Conservation (phyloP, 2,113 vertebrate genomes). For the Anolis sagrei region DNA sequence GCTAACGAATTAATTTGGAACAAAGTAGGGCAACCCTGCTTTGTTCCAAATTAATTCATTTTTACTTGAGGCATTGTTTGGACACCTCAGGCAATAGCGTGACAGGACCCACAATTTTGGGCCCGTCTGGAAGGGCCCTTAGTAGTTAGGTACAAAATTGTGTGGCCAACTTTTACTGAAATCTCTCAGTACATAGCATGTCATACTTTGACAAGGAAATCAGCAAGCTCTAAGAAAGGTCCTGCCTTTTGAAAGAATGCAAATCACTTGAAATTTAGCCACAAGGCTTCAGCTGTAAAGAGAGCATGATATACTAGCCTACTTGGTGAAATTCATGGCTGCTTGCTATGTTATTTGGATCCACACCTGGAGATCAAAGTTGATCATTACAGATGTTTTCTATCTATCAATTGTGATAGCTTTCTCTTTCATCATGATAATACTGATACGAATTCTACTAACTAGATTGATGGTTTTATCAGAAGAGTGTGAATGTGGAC, state of each 20-base stretch:
- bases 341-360: not conserved
- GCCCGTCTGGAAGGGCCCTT: too few species aligned
- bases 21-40: too few species aligned
- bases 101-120: too few species aligned
- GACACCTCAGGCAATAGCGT: too few species aligned
- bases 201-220: constrained; percentile 48
- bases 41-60: too few species aligned
- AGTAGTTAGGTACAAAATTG: too few species aligned
- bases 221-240: constrained; percentile 41
- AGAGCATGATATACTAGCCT: not conserved
- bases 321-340: not conserved
- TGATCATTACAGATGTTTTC: not conserved
- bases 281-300: not conserved
- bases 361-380: not conserved
- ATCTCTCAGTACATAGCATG: constrained; percentile 40
- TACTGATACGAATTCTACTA: too few species aligned
- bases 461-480: fast-evolving
- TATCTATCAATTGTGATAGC: not conserved
- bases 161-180: constrained; percentile 11
- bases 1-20: too few species aligned
- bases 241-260: constrained; percentile 38
- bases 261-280: constrained; percentile 33
- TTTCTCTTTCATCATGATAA: not conserved
- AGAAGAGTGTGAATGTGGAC: not conserved
- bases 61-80: too few species aligned